Conservation (phyloP, 2,113 vertebrate genomes). For the Peromyscus leucopus region DNA sequence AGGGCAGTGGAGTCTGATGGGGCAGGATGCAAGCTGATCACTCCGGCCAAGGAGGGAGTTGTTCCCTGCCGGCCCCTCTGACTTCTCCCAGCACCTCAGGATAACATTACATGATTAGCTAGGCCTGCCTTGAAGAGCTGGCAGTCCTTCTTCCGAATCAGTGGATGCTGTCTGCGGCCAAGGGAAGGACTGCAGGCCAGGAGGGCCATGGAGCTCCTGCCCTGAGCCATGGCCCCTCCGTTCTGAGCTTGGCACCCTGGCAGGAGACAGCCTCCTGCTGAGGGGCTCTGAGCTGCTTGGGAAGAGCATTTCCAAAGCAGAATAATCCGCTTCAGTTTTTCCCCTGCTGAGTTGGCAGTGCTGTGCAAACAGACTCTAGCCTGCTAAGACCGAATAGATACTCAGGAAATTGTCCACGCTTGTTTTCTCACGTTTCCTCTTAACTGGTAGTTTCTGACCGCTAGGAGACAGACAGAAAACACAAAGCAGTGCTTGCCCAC, state of each 20-base stretch:
- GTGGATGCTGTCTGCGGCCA: slow-evolving; percentile 24
- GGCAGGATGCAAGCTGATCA: slow-evolving; percentile 51
- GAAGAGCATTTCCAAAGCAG: not conserved
- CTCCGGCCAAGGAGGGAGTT: slow-evolving; percentile 40
- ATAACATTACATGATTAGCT: slow-evolving; percentile 56
- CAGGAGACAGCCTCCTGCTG: not conserved
- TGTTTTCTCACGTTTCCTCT: slow-evolving; percentile 7
- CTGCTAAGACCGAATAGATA: not conserved
- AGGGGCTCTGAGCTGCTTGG: not conserved
- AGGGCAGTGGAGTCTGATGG: slow-evolving; percentile 52
- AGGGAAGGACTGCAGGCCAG: slow-evolving; percentile 54
- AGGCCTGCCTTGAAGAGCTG: slow-evolving; percentile 63
- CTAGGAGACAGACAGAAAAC: slow-evolving; percentile 38
- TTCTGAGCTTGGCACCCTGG: not conserved
- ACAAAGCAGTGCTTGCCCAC: not conserved
- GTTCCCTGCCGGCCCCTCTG: slow-evolving; percentile 54
- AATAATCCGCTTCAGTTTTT: not conserved
- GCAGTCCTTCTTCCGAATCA: slow-evolving; percentile 68
- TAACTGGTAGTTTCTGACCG: slow-evolving; percentile 35
- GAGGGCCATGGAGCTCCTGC: not conserved
- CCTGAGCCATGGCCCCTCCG: not conserved
- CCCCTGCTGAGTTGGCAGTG: not conserved
- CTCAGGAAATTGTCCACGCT: slow-evolving; percentile 19
- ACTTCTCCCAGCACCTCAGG: not conserved
- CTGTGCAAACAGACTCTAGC: not conserved